phyloP scores from a whole-genome alignment of 2,113 vertebrate species.

The Chrysemys picta region DNA sequence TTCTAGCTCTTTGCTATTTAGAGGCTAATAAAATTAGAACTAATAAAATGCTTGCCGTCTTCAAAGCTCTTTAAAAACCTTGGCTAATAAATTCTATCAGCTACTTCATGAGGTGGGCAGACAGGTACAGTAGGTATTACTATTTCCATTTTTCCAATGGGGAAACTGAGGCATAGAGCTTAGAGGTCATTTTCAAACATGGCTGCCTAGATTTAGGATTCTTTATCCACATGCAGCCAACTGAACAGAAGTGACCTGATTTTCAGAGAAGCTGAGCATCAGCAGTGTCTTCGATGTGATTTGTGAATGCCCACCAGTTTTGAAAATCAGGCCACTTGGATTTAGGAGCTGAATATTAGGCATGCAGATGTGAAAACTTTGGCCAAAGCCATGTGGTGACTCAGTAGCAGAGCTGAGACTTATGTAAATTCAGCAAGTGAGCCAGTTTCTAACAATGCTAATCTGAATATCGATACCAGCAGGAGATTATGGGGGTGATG shows the following conservation, averaged over 20 bases:
- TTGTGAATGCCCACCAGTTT: slow-evolving; percentile 14
- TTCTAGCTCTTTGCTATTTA: slow-evolving; percentile 18
- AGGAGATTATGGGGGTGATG: slow-evolving; percentile 24
- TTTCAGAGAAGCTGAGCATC: slow-evolving; percentile 10
- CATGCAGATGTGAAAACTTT: background rate
- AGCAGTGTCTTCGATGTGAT: background rate
- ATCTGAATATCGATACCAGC: fast-evolving
- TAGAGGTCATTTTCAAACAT: slow-evolving; percentile 63
- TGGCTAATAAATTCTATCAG: slow-evolving; percentile 51
- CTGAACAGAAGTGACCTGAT: slow-evolving; percentile 25
- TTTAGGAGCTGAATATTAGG: background rate
- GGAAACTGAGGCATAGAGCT: slow-evolving; percentile 63
- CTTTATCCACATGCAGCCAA: slow-evolving; percentile 59
- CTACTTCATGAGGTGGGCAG: slow-evolving; percentile 53
- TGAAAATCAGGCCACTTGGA: background rate
- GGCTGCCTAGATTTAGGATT: slow-evolving; percentile 63
- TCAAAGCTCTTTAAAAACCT: slow-evolving; percentile 46
- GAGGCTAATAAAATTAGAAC: slow-evolving; percentile 18
- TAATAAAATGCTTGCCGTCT: slow-evolving; percentile 50
- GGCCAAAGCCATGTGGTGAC: background rate
- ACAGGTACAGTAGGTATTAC: slow-evolving; percentile 58
- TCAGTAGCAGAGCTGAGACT: background rate
- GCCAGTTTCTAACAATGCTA: background rate
- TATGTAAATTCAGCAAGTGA: background rate
- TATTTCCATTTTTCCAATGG: slow-evolving; percentile 52